phyloP scores from a whole-genome alignment of 2,888 invertebrate genomes.

The Sepioteuthis lessoniana region DNA sequence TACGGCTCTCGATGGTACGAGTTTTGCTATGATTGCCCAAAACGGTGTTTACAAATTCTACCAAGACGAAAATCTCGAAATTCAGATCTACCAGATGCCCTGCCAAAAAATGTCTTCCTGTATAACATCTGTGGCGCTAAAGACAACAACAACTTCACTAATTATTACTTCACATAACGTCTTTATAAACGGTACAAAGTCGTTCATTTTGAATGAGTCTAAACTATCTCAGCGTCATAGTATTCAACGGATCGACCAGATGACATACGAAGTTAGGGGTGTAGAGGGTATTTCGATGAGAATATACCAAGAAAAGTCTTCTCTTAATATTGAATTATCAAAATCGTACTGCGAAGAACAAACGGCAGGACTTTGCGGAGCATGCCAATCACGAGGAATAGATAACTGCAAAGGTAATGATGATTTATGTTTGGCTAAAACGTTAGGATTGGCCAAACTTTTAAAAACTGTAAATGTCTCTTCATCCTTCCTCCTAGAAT shows the following conservation, averaged over 20 bases:
- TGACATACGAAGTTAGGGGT: constrained; percentile 51
- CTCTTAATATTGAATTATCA: constrained; percentile 52
- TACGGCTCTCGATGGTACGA: constrained; percentile 61
- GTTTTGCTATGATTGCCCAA: constrained; percentile 53
- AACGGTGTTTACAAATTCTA: constrained; percentile 53
- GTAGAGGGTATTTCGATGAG: constrained; percentile 48
- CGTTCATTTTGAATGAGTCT: not conserved
- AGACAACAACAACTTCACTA: constrained; percentile 45
- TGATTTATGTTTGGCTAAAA: constrained; percentile 50
- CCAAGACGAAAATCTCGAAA: not conserved
- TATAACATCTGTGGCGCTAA: constrained; percentile 51
- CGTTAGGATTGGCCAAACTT: constrained; percentile 51
- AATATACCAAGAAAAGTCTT: constrained; percentile 52
- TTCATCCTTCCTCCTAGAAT: not conserved
- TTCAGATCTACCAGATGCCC: constrained; percentile 53
- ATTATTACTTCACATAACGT: constrained; percentile 51
- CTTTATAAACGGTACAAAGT: constrained; percentile 47
- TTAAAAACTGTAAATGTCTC: not conserved
- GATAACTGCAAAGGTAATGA: constrained; percentile 51
- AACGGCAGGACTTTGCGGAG: constrained; percentile 51
- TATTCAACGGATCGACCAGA: constrained; percentile 51
- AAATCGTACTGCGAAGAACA: constrained; percentile 46
- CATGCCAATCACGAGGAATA: constrained; percentile 38
- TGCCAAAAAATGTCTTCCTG: constrained; percentile 54
- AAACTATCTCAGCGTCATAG: constrained; percentile 45